Evolutionary conservation across 2,113 vertebrate genomes (phyloP), one percentile per base, ranked within the genome.

Genomic region (Daphoenositta chrysoptera): DNA sequence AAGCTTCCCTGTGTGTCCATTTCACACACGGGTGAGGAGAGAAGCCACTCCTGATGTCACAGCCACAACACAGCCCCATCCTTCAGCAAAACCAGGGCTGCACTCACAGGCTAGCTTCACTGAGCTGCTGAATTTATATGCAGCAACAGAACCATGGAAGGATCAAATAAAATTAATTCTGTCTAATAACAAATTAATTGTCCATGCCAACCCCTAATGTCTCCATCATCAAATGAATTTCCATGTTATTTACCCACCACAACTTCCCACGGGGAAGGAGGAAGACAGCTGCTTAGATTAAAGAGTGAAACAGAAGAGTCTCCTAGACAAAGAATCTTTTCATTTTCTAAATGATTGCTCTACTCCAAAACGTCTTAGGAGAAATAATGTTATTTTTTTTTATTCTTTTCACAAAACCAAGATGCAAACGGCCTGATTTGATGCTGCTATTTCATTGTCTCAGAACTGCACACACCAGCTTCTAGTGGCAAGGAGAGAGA

Each of bases 161-260:
- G 94, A 96, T 94, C 94, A 96, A 96, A 96, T 94, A 90, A 96
- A 96, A 96, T 96, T 97, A 96, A 95, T 96, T 97, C 96, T 88
- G 76, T 95, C 94, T 93, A 97, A 96, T 96, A 96, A 97, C 94
- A 96, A 97, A 96, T 96, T 96, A 96, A 97, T 97, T 97, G 94
- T 94, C 92, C 96, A 93, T 84, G 83, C 93, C 96, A 97, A 95
- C 94, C 86, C 95, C 93, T 96, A 96, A 97, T 87, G 92, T 95
- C 92, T 97, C 94, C 93, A 93, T 96, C 93, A 93, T 87, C 93
- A 96, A 95, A 96, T 94, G 96, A 81, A 95, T 96, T 96, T 96
- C 92, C 72, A 37, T 96, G 69, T 95, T 97, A 97, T 95, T 96
- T 96, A 95, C 94, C 92, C 93, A 95, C 85, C 96, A 76, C 85